Percentiles rank a stretch among this genome's conserved stretches.
Evolutionary conservation across 2,888 invertebrate genomes (phyloP).

Genomic region (Limnephilus auricula): DNA sequence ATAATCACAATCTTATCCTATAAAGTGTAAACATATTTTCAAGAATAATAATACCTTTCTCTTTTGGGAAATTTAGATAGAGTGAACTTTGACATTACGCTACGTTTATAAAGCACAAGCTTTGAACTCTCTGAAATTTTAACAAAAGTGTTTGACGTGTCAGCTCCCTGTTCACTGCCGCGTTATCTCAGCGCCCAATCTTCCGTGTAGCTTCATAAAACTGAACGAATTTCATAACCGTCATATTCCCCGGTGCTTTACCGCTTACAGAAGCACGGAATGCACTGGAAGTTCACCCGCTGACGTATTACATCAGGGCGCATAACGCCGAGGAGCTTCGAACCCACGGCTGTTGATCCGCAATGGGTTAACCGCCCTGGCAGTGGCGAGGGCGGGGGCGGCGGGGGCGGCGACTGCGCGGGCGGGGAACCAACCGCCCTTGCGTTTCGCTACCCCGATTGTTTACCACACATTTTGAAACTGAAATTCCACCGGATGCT

Average conservation of each 20-base stretch:
- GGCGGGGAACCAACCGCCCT: neutral
- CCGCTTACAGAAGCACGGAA: neutral
- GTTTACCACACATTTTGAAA: neutral
- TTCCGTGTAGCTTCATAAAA: conserved; percentile 1
- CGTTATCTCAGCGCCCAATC: neutral
- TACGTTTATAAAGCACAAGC: neutral
- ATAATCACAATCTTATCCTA: too few species aligned
- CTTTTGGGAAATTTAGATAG: neutral
- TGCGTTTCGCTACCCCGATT: neutral
- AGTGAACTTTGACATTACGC: neutral
- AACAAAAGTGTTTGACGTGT: neutral
- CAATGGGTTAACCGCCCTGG: neutral
- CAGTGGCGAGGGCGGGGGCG: neutral
- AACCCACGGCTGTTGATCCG: conserved; percentile 45
- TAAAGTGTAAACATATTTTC: neutral
- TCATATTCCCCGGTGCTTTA: neutral
- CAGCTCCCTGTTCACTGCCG: neutral
- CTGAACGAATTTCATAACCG: neutral
- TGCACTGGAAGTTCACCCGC: conserved; percentile 34
- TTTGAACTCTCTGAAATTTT: neutral
- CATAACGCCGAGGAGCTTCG: conserved; percentile 31
- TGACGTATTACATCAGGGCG: conserved; percentile 44
- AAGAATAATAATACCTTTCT: neutral
- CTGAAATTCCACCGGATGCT: conserved; percentile 16
- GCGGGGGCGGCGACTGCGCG: neutral